phyloP scores from a whole-genome alignment of 2,888 invertebrate genomes.

The Cryptus armator region DNA sequence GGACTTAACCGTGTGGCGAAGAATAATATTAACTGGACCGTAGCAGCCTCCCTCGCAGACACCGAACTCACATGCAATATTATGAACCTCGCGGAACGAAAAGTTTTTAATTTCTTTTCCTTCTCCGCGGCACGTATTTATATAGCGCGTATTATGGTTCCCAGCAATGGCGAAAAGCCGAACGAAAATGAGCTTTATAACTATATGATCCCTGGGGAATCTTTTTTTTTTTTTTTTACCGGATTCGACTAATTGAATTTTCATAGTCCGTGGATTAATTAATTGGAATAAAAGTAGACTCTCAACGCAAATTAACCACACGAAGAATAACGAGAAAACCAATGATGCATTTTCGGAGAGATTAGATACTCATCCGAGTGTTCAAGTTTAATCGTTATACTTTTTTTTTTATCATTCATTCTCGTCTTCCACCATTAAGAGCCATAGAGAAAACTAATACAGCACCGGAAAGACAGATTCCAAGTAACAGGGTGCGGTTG shows the following conservation, averaged over 20 bases:
- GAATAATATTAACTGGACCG: slow-evolving; percentile 68
- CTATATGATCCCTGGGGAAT: slow-evolving; percentile 33
- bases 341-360: no score
- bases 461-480: slow-evolving; percentile 27
- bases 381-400: no score
- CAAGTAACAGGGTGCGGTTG: slow-evolving; percentile 28
- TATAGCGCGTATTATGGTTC: slow-evolving; percentile 21
- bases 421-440: not conserved
- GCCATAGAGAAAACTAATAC: not conserved
- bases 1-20: slow-evolving; percentile 45
- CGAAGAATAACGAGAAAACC: no score
- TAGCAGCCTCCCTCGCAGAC: slow-evolving; percentile 48
- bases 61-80: slow-evolving; percentile 63
- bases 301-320: not conserved
- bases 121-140: slow-evolving; percentile 31
- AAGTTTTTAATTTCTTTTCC: slow-evolving; percentile 67
- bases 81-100: slow-evolving; percentile 51
- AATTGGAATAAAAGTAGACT: not conserved
- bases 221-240: slow-evolving; percentile 15
- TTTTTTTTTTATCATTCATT: not conserved
- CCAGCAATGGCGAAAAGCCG: not conserved
- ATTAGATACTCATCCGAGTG: no score
- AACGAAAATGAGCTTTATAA: slow-evolving; percentile 43
- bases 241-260: slow-evolving; percentile 37
- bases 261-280: not conserved